Conservation (phyloP, 37 sponge, comb jelly and placozoan genomes). For the Axinella damicornis region DNA sequence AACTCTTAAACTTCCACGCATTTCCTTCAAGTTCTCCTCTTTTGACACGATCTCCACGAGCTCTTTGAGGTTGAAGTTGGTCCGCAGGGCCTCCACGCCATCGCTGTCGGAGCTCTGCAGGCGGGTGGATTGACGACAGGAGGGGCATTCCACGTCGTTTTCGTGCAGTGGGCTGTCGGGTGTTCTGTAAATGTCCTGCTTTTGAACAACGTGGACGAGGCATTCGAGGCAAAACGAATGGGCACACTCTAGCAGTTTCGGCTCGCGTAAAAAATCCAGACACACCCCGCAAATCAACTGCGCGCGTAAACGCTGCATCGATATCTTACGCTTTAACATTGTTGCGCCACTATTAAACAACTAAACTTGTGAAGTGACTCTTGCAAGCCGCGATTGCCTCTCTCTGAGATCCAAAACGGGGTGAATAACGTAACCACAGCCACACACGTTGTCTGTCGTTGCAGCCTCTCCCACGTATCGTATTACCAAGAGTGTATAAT, state of each 20-base stretch:
- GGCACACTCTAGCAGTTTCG: slow-evolving; percentile 26
- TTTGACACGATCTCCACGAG: slow-evolving; percentile 5
- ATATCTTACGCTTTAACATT: too few relatives aligned
- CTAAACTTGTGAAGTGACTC: too few relatives aligned
- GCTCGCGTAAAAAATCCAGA: slow-evolving; percentile 14
- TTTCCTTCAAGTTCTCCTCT: slow-evolving; percentile 10
- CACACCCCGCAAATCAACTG: slow-evolving; percentile 35
- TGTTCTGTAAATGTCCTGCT: not conserved
- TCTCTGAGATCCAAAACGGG: too few relatives aligned
- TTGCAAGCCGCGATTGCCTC: too few relatives aligned
- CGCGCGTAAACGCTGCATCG: not conserved
- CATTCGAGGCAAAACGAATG: slow-evolving; percentile 43
- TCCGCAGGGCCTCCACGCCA: slow-evolving; percentile 13
- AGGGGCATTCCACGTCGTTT: slow-evolving; percentile 7
- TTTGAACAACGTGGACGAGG: not conserved
- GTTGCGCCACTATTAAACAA: too few relatives aligned
- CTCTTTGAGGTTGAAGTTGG: slow-evolving; percentile 30
- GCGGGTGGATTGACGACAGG: not conserved
- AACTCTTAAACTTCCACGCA: too few relatives aligned
- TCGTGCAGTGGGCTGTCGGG: not conserved
- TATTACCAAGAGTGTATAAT: too few relatives aligned
- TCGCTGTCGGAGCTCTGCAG: not conserved
- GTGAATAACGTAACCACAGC: too few relatives aligned
- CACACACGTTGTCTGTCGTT: too few relatives aligned
- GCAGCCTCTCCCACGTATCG: too few relatives aligned